Evolutionary conservation across 2,888 invertebrate species (phyloP).

Genomic region (Drosophila quinaria): DNA sequence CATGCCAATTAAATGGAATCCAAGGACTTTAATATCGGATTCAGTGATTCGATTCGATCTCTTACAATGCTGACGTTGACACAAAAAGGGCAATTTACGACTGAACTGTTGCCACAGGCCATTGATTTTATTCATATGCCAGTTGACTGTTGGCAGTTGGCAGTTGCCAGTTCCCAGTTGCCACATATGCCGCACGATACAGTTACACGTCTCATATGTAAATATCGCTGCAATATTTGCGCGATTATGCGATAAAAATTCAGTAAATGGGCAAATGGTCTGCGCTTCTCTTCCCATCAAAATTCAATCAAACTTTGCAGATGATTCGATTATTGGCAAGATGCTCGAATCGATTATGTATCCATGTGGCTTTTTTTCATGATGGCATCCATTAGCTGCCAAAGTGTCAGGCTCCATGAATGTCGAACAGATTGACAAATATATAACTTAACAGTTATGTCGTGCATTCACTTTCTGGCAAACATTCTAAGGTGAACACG

Average conservation of each 20-base stretch:
- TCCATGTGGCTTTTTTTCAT: conserved; percentile 8
- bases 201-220: conserved; percentile 33
- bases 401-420: conserved; percentile 14
- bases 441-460: conserved; percentile 43
- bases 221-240: conserved; percentile 33
- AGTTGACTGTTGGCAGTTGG: conserved; percentile 5
- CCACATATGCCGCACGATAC: conserved; percentile 21
- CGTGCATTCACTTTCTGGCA: conserved; percentile 38
- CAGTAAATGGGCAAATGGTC: conserved; percentile 18
- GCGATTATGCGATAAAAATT: conserved; percentile 55
- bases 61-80: conserved; percentile 25
- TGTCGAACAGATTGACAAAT: conserved; percentile 20
- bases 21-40: conserved; percentile 21
- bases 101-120: conserved; percentile 30
- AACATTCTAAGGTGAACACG: conserved; percentile 42
- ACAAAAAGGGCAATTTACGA: conserved; percentile 16
- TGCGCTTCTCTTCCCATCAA: conserved; percentile 23
- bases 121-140: conserved; percentile 30
- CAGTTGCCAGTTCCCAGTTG: not conserved
- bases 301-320: conserved; percentile 43
- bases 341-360: conserved; percentile 5
- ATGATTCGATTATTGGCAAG: conserved; percentile 56
- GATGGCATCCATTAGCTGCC: conserved; percentile 19
- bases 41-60: conserved; percentile 4
- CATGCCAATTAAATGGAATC: conserved; percentile 36